Conservation (phyloP, 2,888 invertebrate species). For the Volucella bombylans region DNA sequence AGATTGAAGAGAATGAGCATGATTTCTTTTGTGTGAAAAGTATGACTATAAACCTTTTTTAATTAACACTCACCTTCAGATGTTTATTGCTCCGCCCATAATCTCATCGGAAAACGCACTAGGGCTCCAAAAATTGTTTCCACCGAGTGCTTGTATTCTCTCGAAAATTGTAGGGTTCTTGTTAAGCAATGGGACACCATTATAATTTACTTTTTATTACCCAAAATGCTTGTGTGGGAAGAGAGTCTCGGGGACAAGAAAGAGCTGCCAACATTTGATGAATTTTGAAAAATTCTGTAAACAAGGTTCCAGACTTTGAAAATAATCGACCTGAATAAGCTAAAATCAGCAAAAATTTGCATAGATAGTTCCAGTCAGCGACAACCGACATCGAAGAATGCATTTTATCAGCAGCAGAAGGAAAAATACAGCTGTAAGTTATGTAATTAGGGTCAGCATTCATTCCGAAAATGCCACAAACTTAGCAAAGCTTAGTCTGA, state of each 20-base stretch:
- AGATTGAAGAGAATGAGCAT: neutral
- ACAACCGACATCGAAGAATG: conserved; percentile 9
- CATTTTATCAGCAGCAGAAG: conserved; percentile 16
- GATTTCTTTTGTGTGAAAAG: too few species aligned
- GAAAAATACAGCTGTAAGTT: too few species aligned
- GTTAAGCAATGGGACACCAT: neutral
- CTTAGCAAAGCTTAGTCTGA: too few species aligned
- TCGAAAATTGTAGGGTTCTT: conserved; percentile 2
- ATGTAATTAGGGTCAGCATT: too few species aligned
- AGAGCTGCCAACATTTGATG: conserved; percentile 10
- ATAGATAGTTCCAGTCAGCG: neutral
- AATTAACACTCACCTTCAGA: too few species aligned
- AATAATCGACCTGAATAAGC: conserved; percentile 27
- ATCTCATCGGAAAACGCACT: neutral
- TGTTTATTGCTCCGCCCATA: too few species aligned
- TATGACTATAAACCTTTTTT: too few species aligned
- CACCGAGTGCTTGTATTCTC: conserved; percentile 11
- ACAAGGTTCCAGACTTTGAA: conserved; percentile 42
- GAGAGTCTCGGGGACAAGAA: too few species aligned
- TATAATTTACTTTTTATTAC: neutral
- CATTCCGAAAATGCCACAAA: too few species aligned
- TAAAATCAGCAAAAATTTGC: conserved; percentile 1
- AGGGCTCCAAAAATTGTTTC: conserved; percentile 2
- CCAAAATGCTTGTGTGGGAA: too few species aligned
- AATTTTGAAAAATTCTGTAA: conserved; percentile 20